Evolutionary conservation across 2,888 invertebrate genomes (phyloP).

Genomic region (Cancer borealis): DNA sequence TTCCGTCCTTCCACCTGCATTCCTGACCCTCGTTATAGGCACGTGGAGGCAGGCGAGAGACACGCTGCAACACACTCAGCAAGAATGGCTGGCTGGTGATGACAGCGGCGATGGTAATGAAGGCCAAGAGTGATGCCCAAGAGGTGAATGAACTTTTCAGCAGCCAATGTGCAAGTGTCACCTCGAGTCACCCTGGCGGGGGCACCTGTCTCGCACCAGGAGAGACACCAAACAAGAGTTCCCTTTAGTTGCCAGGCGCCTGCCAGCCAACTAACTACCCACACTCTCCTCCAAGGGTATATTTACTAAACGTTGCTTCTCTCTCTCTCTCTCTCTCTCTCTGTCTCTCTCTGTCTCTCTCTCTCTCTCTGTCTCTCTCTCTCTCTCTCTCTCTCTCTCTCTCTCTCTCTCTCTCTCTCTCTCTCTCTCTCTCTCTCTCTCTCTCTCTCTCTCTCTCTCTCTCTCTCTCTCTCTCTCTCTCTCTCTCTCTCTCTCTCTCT

Average conservation of each 20-base stretch:
- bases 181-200: conserved; percentile 3
- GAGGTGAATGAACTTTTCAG: not conserved
- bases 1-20: not conserved
- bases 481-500: not conserved
- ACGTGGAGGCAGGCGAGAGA: not conserved
- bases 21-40: not conserved
- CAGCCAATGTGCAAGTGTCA: not conserved
- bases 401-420: not conserved
- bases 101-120: conserved; percentile 10
- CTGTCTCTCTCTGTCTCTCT: conserved; percentile 10
- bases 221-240: not conserved
- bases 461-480: not conserved
- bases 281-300: not conserved
- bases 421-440: not conserved
- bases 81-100: not conserved
- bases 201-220: conserved; percentile 1
- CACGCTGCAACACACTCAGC: not conserved
- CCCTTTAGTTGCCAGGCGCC: conserved; percentile 39
- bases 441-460: not conserved
- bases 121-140: not conserved
- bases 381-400: not conserved
- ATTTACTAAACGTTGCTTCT: not conserved
- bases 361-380: not conserved
- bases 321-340: conserved; percentile 34
- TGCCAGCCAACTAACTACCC: not conserved